phyloP scores from a whole-genome alignment of 2,888 invertebrate species.

The Eupithecia tripunctaria region DNA sequence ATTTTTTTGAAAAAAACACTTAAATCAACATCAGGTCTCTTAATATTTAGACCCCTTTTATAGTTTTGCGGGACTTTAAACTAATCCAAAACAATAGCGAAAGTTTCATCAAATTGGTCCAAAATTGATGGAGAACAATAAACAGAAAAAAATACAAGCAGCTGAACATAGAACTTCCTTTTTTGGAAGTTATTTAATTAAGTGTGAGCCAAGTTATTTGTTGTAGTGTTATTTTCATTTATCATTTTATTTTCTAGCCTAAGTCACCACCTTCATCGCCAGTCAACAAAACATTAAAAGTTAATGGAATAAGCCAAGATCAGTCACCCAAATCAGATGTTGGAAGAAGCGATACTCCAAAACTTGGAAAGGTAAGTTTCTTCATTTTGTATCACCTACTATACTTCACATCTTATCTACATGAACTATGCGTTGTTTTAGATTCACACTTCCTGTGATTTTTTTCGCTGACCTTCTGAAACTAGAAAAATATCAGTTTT shows the following conservation, averaged over 20 bases:
- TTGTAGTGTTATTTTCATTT: slow-evolving; percentile 1
- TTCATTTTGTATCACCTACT: background rate
- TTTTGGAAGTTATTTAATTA: background rate
- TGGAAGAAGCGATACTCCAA: slow-evolving; percentile 64
- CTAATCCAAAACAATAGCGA: too few species aligned
- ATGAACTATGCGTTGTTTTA: too few species aligned
- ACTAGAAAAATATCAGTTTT: background rate
- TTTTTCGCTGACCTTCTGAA: background rate
- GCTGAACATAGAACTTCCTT: too few species aligned
- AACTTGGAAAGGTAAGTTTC: slow-evolving; percentile 71
- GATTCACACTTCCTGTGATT: background rate
- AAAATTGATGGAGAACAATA: too few species aligned
- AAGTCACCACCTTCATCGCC: slow-evolving; percentile 65
- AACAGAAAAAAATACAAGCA: too few species aligned
- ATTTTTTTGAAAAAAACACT: too few species aligned
- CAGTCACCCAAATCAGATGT: slow-evolving; percentile 69
- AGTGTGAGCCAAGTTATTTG: background rate
- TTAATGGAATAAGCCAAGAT: slow-evolving; percentile 67
- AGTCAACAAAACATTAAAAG: slow-evolving; percentile 60
- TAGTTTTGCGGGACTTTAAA: too few species aligned
- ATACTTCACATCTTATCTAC: background rate
- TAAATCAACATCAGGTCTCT: too few species aligned
- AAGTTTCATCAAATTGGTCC: too few species aligned
- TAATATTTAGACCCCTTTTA: too few species aligned
- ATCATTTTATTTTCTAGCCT: slow-evolving; percentile 53